phyloP scores from a whole-genome alignment of 2,797 vertebrate species.

The Danionella dracula region DNA sequence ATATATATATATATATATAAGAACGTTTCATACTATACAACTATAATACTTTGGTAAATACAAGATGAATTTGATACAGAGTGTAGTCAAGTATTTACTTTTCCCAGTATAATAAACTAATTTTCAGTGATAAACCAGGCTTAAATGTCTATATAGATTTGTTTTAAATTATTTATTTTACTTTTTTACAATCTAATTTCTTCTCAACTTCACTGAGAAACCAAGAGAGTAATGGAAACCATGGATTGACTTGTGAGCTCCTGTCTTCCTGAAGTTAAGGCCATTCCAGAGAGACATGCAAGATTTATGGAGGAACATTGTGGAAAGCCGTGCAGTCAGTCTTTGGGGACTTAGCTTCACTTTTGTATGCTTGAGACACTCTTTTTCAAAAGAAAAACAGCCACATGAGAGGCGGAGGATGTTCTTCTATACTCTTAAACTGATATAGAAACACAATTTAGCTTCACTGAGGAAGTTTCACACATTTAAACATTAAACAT shows the following conservation, averaged over 20 bases:
- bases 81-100: no score
- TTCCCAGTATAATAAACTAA: no score
- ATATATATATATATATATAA: no score
- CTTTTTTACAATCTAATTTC: neutral
- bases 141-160: no score
- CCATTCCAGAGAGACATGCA: constrained; percentile 54
- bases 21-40: no score
- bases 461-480: neutral
- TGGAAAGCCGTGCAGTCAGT: constrained; percentile 58
- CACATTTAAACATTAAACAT: no score
- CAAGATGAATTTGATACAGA: no score
- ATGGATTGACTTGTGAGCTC: constrained; percentile 26
- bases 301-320: constrained; percentile 69
- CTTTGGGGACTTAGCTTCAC: constrained; percentile 51
- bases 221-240: neutral
- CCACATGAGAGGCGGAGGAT: constrained; percentile 35
- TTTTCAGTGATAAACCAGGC: no score
- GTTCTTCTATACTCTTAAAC: constrained; percentile 3
- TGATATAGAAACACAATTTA: neutral
- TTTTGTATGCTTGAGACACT: constrained; percentile 63
- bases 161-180: no score
- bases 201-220: neutral
- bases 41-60: no score
- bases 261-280: constrained; percentile 20
- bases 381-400: constrained; percentile 49